Base-by-base conservation (phyloP, 2,113 vertebrate genomes). In the Dicentrarchus labrax region DNA sequence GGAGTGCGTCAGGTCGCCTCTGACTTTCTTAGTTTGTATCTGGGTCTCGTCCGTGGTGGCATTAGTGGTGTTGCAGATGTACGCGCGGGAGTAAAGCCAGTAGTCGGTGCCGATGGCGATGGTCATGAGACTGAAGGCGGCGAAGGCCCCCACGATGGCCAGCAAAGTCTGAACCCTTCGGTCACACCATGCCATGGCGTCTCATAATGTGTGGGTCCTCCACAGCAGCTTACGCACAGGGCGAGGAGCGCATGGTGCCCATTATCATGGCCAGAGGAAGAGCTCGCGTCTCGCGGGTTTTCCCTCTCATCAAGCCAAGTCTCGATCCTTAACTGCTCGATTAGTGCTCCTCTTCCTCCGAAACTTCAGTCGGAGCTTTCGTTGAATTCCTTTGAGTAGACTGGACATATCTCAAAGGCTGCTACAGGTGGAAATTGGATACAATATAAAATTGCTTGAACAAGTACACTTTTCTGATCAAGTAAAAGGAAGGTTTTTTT, bases 91-190 rank as follows among this genome's bases (percentile, higher is more conserved):
- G 95, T 99, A 98, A 15, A 99, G 97, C 97, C 98, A 98, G 94
- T 98, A 98, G 93, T 98, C 97, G 83, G 98, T 99, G 76, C 97
- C 97, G 89, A 99, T 98, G 94, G 98, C 97, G 93, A 99, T 97
- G 92, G 96, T 96, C 98, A 99, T 99, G 87, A 99, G 97, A 89
- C 97, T 97, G 94, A 99, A 99, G 82, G 97, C 98, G 50, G 94
- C 95, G 90, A 99, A 98, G 86, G 98, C 97, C 61, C 98, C 98
- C 88, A 93, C 96, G 77, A 97, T 95, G 92, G 97, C 96, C 93
- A 98, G 95, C 88, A 97, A 89, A 94, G 96, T 96, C 96, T 98
- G 97, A 89, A 97, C 96, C 94, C 97, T 96, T 84, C 97, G 97
- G 93, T 98, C 97, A 96, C 97, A 98, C 96, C 97, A 96, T 93